Evolutionary conservation across 2,113 vertebrate species (phyloP), one percentile per base, ranked within the genome.

Genomic region (Rhineura floridana): DNA sequence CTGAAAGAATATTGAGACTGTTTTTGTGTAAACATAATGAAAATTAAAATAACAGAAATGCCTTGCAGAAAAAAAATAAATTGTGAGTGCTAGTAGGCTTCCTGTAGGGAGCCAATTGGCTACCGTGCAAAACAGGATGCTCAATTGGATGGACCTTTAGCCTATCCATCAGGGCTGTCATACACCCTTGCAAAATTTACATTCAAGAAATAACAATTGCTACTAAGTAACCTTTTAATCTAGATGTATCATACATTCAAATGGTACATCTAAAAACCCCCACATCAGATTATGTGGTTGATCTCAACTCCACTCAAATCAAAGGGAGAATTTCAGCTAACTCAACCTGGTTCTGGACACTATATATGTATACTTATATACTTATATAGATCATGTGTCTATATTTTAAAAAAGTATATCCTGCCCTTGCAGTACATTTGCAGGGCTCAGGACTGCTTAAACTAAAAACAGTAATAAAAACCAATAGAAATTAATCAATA

Each of bases 101-200:
- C 46, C 25, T 30, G n/a, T 3, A 69, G 55, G 30, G 28, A 69
- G 28, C 67, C 30, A 12, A 28, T n/a, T 69, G 28, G 12, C 12
- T 11, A 69, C 67, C 12, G 12, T 33, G 48, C 2, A 21, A 5
- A 13, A 79, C 21, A 33, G 15, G 30, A 55, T n/a, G 7, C n/a
- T 25, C 6, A 10, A n/a, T 15, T 36, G 8, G 50, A 55, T 39
- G 30, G 6, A 1, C 11, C 17, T 80, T 55, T 55, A 6, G 28
- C 59, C 33, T 36, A 55, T 59, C 6, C n/a, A 80, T 23, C 19
- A 36, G 33, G 33, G 28, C 9, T 80, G 10, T 19, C 23, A 77
- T 17, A n/a, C n/a, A n/a, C n/a, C n/a, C 15, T 63, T 44, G 62
- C 59, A 91, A 12, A 63, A 91, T 88, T 80, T 63, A 67, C 44